These are phyloP conservation scores for Ernsta delagoae DNA, from an alignment of 2,888 invertebrate genomes.

Conservation along the genomic window DNA sequence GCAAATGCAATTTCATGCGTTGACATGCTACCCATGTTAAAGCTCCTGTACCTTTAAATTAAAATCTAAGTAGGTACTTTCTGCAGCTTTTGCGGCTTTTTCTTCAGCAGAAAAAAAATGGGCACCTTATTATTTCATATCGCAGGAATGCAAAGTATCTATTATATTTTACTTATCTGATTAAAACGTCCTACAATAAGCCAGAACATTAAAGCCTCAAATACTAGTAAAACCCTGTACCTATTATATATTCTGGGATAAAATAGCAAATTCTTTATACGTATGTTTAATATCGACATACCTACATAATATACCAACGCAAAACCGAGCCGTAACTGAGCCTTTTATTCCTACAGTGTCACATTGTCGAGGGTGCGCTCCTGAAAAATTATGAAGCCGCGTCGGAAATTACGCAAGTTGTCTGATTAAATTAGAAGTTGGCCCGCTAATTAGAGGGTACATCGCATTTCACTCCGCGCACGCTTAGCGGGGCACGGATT, in stretches of 20 bases:
- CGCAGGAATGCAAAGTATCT: too few species aligned
- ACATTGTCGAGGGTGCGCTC: slow-evolving; percentile 39
- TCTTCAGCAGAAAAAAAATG: too few species aligned
- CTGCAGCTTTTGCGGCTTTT: too few species aligned
- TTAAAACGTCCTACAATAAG: too few species aligned
- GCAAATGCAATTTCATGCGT: slow-evolving; percentile 6
- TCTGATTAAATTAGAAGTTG: slow-evolving; percentile 84
- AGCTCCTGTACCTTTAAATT: neutral
- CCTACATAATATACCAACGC: too few species aligned
- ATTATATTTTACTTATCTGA: too few species aligned
- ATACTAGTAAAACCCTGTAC: too few species aligned
- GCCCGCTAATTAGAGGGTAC: slow-evolving; percentile 75
- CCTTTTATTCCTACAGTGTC: slow-evolving; percentile 30
- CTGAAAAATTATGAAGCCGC: slow-evolving; percentile 77
- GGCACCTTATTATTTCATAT: too few species aligned
- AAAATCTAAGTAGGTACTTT: neutral
- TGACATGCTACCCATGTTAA: slow-evolving; percentile 2
- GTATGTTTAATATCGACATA: slow-evolving; percentile 3
- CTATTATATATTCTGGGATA: too few species aligned
- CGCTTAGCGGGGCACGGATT: slow-evolving; percentile 54
- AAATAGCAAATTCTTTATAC: too few species aligned
- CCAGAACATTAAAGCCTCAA: too few species aligned
- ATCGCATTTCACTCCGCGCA: slow-evolving; percentile 80
- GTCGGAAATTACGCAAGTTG: slow-evolving; percentile 76
- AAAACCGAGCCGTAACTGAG: slow-evolving; percentile 17